Base-by-base conservation (phyloP, 92 coral and sea anemone genomes). In the Zoanthus gigantus region DNA sequence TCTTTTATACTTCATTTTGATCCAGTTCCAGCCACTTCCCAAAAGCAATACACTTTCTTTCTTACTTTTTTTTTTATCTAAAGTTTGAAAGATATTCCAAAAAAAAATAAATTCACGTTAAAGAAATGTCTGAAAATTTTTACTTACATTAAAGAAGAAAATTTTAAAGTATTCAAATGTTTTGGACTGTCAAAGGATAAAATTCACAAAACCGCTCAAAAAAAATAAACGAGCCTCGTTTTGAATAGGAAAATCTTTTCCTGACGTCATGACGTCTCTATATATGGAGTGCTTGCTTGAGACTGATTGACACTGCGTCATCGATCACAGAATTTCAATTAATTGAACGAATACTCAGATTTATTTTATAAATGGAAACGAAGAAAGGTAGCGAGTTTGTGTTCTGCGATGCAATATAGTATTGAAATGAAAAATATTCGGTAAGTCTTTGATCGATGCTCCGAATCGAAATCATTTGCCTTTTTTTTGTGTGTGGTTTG, bases 271-370 rank as follows among this genome's bases (percentile, higher is more conserved):
- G 2, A 15, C 12, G 1, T 37, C 47, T 44, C 75, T 74, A 65
- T 45, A 65, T 81, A 65, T 81, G 85, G 85, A 66, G 60, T 80
- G 42, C 56, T 23, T 69, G 56, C 61, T 58, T 16, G 82, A 9
- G 82, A n/a, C 69, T n/a, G 69, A 63, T 17, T 17, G 30, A 17
- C 75, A 0, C 46, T 68, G 75, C 85, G 57, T 81, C 85, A 66
- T 72, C 71, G 60, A 63, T 66, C 60, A 28, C 32, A 68, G 44
- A 71, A 28, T 23, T 18, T 54, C 85, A 16, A 67, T 5, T 53
- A 65, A 30, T 42, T 42, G 74, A 37, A 8, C 31, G 47, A 54
- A 78, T 56, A 18, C 46, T 31, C 11, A 0, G 74, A 7, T n/a
- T 1, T 45, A 44, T 65, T 81, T 66, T 63, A n/a, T 63, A 63